These are phyloP conservation scores for Arge pagana DNA, from an alignment of 2,888 invertebrate genomes.

Conservation along the genomic window DNA sequence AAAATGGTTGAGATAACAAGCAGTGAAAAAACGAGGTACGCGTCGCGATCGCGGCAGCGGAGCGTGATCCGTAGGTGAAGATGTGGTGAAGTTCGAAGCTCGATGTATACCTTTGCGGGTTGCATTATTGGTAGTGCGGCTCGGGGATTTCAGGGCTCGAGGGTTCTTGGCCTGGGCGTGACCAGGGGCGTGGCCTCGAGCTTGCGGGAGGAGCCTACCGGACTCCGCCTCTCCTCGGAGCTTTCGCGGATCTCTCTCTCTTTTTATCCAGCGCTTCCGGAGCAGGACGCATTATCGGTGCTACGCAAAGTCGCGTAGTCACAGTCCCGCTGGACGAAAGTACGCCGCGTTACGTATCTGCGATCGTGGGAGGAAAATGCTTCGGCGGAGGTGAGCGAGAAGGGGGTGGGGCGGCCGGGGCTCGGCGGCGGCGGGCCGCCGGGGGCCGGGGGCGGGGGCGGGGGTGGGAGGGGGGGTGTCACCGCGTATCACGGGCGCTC, in stretches of 20 bases:
- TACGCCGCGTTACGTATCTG: too few species aligned
- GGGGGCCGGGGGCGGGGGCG: slow-evolving; percentile 1
- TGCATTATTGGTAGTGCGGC: slow-evolving; percentile 28
- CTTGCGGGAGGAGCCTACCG: slow-evolving; percentile 54
- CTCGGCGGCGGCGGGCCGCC: background rate
- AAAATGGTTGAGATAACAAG: too few species aligned
- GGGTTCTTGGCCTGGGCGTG: slow-evolving; percentile 22
- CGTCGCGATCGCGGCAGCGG: too few species aligned
- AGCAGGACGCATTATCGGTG: too few species aligned
- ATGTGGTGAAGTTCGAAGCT: slow-evolving; percentile 37
- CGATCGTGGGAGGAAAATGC: too few species aligned
- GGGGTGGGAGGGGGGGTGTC: background rate
- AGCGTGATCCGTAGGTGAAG: slow-evolving; percentile 48
- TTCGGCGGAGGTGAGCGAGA: slow-evolving; percentile 4
- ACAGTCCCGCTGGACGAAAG: too few species aligned
- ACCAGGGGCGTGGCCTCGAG: slow-evolving; percentile 46
- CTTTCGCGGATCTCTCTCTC: slow-evolving; percentile 29
- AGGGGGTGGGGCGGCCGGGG: background rate
- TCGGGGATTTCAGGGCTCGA: slow-evolving; percentile 17
- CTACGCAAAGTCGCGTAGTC: too few species aligned
- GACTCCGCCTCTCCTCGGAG: slow-evolving; percentile 45
- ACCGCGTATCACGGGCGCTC: background rate
- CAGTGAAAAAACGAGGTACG: too few species aligned
- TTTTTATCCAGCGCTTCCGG: too few species aligned
- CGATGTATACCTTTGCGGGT: slow-evolving; percentile 32